Percentiles rank a stretch among this genome's conserved stretches.
Evolutionary conservation across 2,888 invertebrate species (phyloP).

Genomic region (Hecatera dysodea): DNA sequence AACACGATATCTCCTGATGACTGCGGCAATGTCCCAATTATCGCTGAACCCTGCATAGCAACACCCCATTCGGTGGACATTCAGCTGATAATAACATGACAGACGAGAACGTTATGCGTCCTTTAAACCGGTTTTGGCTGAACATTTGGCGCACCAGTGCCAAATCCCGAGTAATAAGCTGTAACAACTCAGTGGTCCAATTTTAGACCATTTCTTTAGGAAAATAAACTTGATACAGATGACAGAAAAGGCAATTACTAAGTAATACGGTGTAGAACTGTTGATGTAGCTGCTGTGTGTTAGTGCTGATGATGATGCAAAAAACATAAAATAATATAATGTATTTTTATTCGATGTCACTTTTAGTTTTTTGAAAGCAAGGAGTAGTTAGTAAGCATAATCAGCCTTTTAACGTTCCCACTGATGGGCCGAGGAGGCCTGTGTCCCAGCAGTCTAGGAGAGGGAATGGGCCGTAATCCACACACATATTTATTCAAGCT

Average conservation of each 20-base stretch:
- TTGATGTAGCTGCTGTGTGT: too few species aligned
- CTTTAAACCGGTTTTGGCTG: slow-evolving; percentile 64
- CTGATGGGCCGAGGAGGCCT: too few species aligned
- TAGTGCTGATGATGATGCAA: too few species aligned
- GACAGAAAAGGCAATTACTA: background rate
- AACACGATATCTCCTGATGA: slow-evolving; percentile 11
- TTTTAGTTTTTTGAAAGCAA: too few species aligned
- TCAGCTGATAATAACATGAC: slow-evolving; percentile 55
- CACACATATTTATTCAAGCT: too few species aligned
- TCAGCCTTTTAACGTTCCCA: too few species aligned
- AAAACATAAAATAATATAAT: too few species aligned
- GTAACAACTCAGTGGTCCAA: slow-evolving; percentile 57
- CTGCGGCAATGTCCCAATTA: slow-evolving; percentile 29
- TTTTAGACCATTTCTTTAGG: slow-evolving; percentile 35
- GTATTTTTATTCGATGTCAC: too few species aligned
- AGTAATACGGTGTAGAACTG: background rate
- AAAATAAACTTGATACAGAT: slow-evolving; percentile 22
- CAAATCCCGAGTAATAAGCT: slow-evolving; percentile 59
- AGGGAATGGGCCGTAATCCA: too few species aligned
- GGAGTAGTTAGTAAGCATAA: too few species aligned
- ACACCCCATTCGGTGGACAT: slow-evolving; percentile 26
- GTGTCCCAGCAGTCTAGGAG: too few species aligned
- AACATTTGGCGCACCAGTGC: slow-evolving; percentile 56
- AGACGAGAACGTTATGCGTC: slow-evolving; percentile 57
- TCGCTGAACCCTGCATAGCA: slow-evolving; percentile 1